Evolutionary conservation across 2,113 vertebrate genomes (phyloP), one percentile per base, ranked within the genome.

Genomic region (Eulemur rufifrons): DNA sequence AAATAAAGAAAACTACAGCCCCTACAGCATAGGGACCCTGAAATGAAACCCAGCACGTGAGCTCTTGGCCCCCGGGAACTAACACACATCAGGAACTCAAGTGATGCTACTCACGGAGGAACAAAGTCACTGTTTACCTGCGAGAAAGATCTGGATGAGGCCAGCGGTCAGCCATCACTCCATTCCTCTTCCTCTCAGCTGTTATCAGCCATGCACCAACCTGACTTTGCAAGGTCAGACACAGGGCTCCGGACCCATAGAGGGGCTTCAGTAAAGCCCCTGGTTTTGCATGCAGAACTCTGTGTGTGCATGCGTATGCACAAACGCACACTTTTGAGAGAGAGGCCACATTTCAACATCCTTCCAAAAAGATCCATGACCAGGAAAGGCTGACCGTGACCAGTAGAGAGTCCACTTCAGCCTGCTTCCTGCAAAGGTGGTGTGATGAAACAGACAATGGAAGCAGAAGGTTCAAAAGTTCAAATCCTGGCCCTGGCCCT

Each of bases 1-100:
- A 91, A 73, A 73, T 0, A 52, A 68, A 45, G 32, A 25, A 56
- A 78, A 37, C 32, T 4, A 39, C 2, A 13, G 68, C 5, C 52
- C 29, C 32, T 45, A 2, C 0, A 0, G 7, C 34, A 47, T 3
- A 47, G 4, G n/a, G 23, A 61, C 10, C 8, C 0, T 12, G 37
- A 92, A 50, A 82, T 50, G 42, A 85, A 66, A 78, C 32, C 39
- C 50, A 37, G 74, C 25, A 39, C 3, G 1, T 12, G 34, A 88
- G 29, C 78, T 61, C 20, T 45, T 4, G 64, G 69, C 37, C 42
- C 37, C 47, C 17, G 2, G 10, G 21, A 34, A n/a, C 63, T 1
- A 21, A 77, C 47, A 76, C 27, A 45, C 13, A 17, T 23, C 10
- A 20, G 61, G 50, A 39, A 37, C 50, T 56, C 29, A 1, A 15